phyloP scores from a whole-genome alignment of 2,113 vertebrate genomes.

The Halichoeres trimaculatus region DNA sequence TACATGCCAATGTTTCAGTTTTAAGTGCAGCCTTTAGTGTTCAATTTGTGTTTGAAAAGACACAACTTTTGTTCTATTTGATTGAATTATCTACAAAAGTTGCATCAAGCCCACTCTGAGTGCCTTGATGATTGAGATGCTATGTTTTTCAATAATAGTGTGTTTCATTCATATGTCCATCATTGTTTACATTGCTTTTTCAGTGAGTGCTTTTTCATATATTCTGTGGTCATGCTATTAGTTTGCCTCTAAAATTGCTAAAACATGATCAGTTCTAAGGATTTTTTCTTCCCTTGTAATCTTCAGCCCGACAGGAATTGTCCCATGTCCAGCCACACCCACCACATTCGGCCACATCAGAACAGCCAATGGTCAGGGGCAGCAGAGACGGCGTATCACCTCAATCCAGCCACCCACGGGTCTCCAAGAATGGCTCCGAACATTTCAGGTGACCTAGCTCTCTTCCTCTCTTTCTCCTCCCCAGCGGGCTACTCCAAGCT shows the following conservation, averaged over 20 bases:
- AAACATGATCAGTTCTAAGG: not conserved
- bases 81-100: slow-evolving; percentile 1
- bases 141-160: slow-evolving; percentile 3
- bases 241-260: not conserved
- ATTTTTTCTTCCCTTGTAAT: not conserved
- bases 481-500: slow-evolving; percentile 6
- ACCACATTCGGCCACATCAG: slow-evolving; percentile 98
- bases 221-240: too few relatives aligned
- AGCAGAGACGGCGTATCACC: slow-evolving; percentile 94
- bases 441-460: slow-evolving; percentile 92
- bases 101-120: not conserved
- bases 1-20: not conserved
- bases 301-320: slow-evolving; percentile 92
- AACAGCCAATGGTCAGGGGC: slow-evolving; percentile 96
- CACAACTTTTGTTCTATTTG: not conserved
- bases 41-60: not conserved
- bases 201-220: not conserved
- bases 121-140: not conserved
- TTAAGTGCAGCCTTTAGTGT: slow-evolving; percentile 1
- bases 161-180: not conserved
- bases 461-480: not conserved
- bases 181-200: not conserved
- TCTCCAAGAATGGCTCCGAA: slow-evolving; percentile 99
- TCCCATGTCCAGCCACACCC: slow-evolving; percentile 96
- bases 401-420: slow-evolving; percentile 96